phyloP scores from a whole-genome alignment of 2,888 invertebrate genomes.

The Vesta saturnalis region DNA sequence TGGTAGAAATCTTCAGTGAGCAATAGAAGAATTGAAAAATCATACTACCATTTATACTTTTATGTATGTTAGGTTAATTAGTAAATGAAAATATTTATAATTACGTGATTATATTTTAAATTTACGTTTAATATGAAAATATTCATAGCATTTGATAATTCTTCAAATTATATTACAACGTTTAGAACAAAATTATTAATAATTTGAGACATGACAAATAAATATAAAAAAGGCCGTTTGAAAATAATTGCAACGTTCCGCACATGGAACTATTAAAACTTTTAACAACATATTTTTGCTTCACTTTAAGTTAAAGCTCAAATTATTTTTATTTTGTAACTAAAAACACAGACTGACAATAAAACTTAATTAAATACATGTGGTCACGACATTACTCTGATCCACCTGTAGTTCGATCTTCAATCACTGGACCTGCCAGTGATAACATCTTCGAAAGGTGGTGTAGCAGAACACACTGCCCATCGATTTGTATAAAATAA shows the following conservation, averaged over 20 bases:
- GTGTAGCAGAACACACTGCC: slow-evolving; percentile 30
- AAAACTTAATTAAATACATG: slow-evolving; percentile 55
- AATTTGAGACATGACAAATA: slow-evolving; percentile 50
- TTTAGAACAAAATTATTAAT: slow-evolving; percentile 59
- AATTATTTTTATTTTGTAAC: slow-evolving; percentile 53
- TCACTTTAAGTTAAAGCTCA: slow-evolving; percentile 62
- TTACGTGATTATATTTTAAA: slow-evolving; percentile 60
- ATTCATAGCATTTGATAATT: slow-evolving; percentile 61
- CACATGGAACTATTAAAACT: slow-evolving; percentile 58
- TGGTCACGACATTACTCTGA: slow-evolving; percentile 58
- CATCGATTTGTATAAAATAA: slow-evolving; percentile 59
- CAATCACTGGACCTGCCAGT: slow-evolving; percentile 54
- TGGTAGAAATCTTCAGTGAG: no score
- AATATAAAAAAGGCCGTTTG: slow-evolving; percentile 54
- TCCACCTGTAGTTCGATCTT: slow-evolving; percentile 57
- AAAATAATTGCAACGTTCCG: slow-evolving; percentile 56
- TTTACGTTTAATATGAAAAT: slow-evolving; percentile 62
- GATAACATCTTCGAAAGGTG: slow-evolving; percentile 38
- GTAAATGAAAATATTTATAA: slow-evolving; percentile 18
- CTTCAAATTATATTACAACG: slow-evolving; percentile 61
- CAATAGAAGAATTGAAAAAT: no score
- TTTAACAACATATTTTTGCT: slow-evolving; percentile 59
- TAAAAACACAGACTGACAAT: slow-evolving; percentile 60
- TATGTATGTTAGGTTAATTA: slow-evolving; percentile 3
- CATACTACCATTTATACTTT: no score